A percentile compares a stretch with the other conserved stretches of the same genome.
Conservation (phyloP, 2,113 vertebrate genomes). For the Phocoena sinus region DNA sequence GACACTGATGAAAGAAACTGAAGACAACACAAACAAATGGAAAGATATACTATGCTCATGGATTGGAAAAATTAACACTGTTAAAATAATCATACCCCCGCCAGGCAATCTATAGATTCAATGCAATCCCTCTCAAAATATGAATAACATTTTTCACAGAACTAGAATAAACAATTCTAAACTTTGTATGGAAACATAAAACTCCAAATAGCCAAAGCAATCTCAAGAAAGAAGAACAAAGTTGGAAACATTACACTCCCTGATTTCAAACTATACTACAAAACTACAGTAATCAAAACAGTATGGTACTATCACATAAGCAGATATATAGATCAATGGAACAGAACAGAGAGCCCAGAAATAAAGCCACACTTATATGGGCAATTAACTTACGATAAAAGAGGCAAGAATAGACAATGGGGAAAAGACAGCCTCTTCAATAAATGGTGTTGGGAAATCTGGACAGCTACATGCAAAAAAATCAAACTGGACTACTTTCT, state of each 20-base stretch:
- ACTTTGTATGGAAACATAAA: not conserved
- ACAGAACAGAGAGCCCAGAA: not conserved
- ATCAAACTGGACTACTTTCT: not conserved
- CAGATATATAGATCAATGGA: not conserved
- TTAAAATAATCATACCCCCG: too few relatives aligned
- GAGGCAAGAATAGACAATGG: too few relatives aligned
- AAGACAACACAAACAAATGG: not conserved
- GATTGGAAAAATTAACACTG: not conserved
- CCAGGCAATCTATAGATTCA: too few relatives aligned
- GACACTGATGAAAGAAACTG: not conserved
- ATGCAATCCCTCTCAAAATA: too few relatives aligned
- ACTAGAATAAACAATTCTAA: not conserved
- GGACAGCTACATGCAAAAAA: not conserved
- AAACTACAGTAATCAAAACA: not conserved
- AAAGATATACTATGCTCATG: not conserved
- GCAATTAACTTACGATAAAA: not conserved
- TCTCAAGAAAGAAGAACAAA: not conserved
- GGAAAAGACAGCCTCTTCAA: too few relatives aligned
- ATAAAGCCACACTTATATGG: not conserved
- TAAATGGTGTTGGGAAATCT: too few relatives aligned
- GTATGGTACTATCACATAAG: not conserved
- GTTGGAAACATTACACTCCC: not conserved
- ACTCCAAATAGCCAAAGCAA: not conserved
- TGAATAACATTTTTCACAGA: too few relatives aligned
- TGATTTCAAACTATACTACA: not conserved